Percentiles rank a stretch among this genome's conserved stretches.
Evolutionary conservation across 2,113 vertebrate species (phyloP).

Genomic region (Nymphicus hollandicus): DNA sequence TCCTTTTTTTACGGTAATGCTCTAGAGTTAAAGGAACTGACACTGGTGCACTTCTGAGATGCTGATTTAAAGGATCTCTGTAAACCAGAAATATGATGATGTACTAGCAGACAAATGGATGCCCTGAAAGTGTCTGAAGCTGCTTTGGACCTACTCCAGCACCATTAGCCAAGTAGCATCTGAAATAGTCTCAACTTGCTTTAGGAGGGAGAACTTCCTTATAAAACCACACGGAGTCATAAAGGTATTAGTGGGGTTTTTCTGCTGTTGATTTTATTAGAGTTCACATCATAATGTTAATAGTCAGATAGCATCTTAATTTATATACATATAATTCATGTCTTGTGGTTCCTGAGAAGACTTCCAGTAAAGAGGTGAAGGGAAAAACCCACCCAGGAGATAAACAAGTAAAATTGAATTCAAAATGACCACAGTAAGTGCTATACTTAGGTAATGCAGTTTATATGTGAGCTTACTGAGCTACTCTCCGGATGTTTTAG

Average conservation of each 20-base stretch:
- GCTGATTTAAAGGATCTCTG: background rate
- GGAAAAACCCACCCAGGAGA: background rate
- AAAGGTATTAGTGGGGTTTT: background rate
- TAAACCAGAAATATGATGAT: background rate
- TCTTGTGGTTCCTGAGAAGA: background rate
- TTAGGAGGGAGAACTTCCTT: background rate
- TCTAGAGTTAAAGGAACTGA: rapidly evolving
- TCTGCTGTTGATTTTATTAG: background rate
- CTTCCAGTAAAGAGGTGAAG: background rate
- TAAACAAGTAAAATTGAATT: background rate
- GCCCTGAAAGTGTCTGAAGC: background rate
- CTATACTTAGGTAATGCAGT: background rate
- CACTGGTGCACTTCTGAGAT: background rate
- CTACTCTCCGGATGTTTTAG: background rate
- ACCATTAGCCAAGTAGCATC: background rate
- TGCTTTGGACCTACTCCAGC: background rate
- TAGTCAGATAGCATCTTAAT: background rate
- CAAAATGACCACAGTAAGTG: background rate
- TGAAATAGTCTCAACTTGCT: background rate
- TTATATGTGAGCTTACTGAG: background rate
- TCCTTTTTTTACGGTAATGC: no score
- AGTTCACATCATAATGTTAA: background rate
- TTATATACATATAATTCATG: background rate
- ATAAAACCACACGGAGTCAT: background rate
- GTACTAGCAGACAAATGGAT: background rate